Conservation (phyloP, 1,140 invertebrate genomes). For the Bacillus rossius region DNA sequence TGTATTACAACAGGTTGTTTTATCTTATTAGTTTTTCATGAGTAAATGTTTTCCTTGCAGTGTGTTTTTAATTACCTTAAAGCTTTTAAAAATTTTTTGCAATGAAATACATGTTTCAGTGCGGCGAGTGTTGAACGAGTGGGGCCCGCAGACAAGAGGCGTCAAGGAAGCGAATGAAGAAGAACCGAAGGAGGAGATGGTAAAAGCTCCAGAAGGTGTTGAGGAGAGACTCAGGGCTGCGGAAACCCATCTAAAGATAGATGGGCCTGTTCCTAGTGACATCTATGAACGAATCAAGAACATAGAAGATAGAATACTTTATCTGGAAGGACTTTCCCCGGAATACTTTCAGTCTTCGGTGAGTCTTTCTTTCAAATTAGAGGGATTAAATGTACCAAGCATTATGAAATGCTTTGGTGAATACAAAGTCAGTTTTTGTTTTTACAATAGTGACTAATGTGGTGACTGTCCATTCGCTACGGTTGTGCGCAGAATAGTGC, state of each 20-base stretch:
- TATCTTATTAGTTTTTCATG: too few species aligned
- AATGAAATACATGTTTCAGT: too few species aligned
- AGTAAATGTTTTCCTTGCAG: too few species aligned
- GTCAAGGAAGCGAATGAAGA: constrained; percentile 42
- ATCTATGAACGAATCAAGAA: constrained; percentile 56
- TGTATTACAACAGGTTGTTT: too few species aligned
- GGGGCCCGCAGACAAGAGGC: constrained; percentile 50
- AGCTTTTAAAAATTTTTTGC: too few species aligned
- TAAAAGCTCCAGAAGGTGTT: constrained; percentile 36
- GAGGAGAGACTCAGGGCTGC: constrained; percentile 52
- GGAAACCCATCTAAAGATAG: constrained; percentile 50
- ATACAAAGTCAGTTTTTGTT: too few species aligned
- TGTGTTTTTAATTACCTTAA: too few species aligned
- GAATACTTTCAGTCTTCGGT: constrained; percentile 63
- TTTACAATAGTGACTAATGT: too few species aligned
- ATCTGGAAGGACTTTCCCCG: constrained; percentile 61
- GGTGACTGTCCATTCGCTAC: too few species aligned
- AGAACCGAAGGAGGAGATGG: constrained; percentile 48
- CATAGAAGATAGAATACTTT: constrained; percentile 58
- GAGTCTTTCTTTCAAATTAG: constrained; percentile 30
- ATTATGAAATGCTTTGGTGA: too few species aligned
- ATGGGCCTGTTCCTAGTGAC: constrained; percentile 48
- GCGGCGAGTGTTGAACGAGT: constrained; percentile 51
- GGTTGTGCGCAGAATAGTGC: too few species aligned
- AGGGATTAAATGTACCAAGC: too few species aligned